Evolutionary conservation across 2,113 vertebrate genomes (phyloP).

Genomic region (Bolborhynchus lineola): DNA sequence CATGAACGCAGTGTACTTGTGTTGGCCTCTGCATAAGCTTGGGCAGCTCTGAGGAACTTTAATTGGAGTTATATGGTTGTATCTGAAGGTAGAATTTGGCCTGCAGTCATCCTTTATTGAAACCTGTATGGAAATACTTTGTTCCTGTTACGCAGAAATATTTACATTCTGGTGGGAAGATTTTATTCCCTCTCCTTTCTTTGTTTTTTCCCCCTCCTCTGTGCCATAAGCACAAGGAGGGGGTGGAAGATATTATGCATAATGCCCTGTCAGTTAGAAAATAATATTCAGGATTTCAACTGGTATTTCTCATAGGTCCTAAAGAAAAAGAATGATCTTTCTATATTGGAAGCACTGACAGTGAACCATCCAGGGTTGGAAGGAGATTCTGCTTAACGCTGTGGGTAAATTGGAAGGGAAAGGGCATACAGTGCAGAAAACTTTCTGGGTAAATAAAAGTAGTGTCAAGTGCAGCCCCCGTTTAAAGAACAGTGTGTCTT

Average conservation of each 20-base stretch:
- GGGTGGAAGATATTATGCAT: not conserved
- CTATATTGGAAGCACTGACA: not conserved
- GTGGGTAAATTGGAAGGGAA: not conserved
- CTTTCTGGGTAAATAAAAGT: not conserved
- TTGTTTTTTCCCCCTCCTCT: not conserved
- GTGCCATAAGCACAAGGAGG: not conserved
- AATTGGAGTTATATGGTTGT: not conserved
- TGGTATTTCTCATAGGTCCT: not conserved
- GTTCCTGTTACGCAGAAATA: not conserved
- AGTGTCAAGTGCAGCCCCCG: not conserved
- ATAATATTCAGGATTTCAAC: not conserved
- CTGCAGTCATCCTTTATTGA: conserved; percentile 2
- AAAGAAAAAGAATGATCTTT: not conserved
- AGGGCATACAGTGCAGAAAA: not conserved
- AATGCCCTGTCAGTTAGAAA: not conserved
- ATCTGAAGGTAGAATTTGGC: not conserved
- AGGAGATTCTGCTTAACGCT: not conserved
- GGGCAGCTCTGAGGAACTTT: not conserved
- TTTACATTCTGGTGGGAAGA: conserved; percentile 20
- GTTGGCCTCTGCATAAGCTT: not conserved
- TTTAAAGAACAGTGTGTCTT: not conserved
- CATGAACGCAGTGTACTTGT: rapidly evolving
- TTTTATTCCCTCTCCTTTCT: not conserved
- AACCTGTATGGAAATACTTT: conserved; percentile 26
- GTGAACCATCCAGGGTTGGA: not conserved